Evolutionary conservation across 2,888 invertebrate genomes (phyloP), one percentile per base, ranked within the genome.

Genomic region (Drosophila neoperkinsi): DNA sequence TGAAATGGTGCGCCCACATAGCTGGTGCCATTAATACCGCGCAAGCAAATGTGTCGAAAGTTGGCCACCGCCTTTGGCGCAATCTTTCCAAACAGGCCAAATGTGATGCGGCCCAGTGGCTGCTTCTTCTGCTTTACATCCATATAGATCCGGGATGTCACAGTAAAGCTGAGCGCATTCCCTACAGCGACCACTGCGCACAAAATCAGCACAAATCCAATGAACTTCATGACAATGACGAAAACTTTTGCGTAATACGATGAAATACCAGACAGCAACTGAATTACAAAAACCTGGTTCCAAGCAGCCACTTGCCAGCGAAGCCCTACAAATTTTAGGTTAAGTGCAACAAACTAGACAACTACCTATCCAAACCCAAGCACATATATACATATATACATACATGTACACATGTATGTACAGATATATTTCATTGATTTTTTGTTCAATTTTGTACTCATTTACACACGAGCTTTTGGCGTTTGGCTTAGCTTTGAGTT

Each of bases 31-130:
- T 96, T 94, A 67, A 97, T 95, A 11, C 97, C 97, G 30, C 95
- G 94, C 16, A 95, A 94, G 31, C 97, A 96, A 38, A 98, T 94
- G n/a, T 96, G 95, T 78, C 96, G 94, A 91, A 99, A 99, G 92
- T 99, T 99, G 84, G 96, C 95, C 0, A 96, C 97, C 0, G 98
- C 96, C 92, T 96, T 97, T 3, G 98, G 98, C 0, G 96, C 97
- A 59, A 96, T 93, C 75, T 98, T 96, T 0, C 98, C 98, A 66
- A 93, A 93, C n/a, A 99, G 94, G 0, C 98, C 98, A 78, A 98
- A 95, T 1, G 96, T 95, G 65, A 99, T 96, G 75, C 96, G 94
- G 0, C 98, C 98, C 18, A 95, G 92, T 16, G 94, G 94, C 92
- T 96, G 94, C 63, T 95, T 96, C 79, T 96, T 96, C 82, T 96